Evolutionary conservation across 2,113 vertebrate species (phyloP).

Genomic region (Myiopsitta monachus): DNA sequence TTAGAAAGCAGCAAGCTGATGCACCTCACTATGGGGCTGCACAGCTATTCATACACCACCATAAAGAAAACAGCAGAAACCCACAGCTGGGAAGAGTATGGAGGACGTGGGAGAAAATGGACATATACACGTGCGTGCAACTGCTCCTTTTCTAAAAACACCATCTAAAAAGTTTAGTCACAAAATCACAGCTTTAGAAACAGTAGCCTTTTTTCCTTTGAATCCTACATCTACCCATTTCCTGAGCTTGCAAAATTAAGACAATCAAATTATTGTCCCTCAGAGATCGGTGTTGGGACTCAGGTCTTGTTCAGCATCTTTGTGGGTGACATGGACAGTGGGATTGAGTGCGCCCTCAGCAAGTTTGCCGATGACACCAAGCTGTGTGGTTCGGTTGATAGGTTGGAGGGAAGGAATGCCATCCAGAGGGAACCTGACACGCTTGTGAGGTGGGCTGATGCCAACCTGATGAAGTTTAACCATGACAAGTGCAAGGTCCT

Average conservation of each 20-base stretch:
- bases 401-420: too few species aligned
- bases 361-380: too few species aligned
- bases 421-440: too few species aligned
- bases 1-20: background rate
- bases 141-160: background rate
- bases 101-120: background rate
- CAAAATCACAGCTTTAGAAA: background rate
- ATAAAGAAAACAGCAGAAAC: background rate
- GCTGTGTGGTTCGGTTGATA: too few species aligned
- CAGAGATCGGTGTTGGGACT: too few species aligned
- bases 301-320: too few species aligned
- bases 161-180: background rate
- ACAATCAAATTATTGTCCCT: background rate
- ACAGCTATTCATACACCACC: background rate
- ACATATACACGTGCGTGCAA: rapidly evolving
- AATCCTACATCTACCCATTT: background rate
- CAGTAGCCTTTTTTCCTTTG: background rate
- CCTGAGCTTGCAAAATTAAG: background rate
- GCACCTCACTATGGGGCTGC: background rate
- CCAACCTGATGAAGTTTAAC: too few species aligned
- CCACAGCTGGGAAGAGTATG: rapidly evolving
- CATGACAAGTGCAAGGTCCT: too few species aligned
- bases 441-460: too few species aligned
- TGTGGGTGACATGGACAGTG: too few species aligned
- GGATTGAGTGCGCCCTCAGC: too few species aligned